Conservation (phyloP, 2,113 vertebrate genomes). For the Misgurnus mizolepis region DNA sequence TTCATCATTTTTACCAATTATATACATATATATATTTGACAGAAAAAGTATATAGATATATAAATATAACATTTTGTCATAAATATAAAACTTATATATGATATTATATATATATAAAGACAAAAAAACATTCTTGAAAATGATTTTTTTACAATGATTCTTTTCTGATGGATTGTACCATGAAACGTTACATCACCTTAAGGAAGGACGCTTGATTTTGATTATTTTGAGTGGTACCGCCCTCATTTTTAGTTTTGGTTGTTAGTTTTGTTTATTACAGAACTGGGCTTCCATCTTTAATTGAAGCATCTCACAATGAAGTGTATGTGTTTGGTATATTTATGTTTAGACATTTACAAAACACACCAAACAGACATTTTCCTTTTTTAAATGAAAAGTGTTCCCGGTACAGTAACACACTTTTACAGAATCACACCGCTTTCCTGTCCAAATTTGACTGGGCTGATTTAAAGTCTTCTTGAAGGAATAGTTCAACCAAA, state of each 20-base stretch:
- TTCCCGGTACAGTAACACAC: slow-evolving; percentile 34
- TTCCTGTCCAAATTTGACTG: slow-evolving; percentile 2
- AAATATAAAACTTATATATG: slow-evolving; percentile 70
- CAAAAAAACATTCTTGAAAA: slow-evolving; percentile 67
- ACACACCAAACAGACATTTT: slow-evolving; percentile 14
- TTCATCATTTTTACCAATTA: slow-evolving; percentile 77
- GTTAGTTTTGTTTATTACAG: slow-evolving; percentile 64
- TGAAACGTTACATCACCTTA: slow-evolving; percentile 71
- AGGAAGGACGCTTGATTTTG: slow-evolving; percentile 63
- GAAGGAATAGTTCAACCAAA: background rate
- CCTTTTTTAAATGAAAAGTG: background rate
- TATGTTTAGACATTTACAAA: slow-evolving; percentile 43
- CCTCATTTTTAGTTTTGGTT: slow-evolving; percentile 34
- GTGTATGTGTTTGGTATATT: slow-evolving; percentile 55
- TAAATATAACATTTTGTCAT: slow-evolving; percentile 76
- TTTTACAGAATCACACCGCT: slow-evolving; percentile 32
- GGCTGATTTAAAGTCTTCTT: background rate
- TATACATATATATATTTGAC: slow-evolving; percentile 74
- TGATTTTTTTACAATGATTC: slow-evolving; percentile 67
- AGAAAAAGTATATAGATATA: slow-evolving; percentile 79
- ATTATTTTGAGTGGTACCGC: slow-evolving; percentile 34
- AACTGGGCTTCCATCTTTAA: slow-evolving; percentile 75
- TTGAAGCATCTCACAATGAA: slow-evolving; percentile 73
- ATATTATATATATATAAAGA: slow-evolving; percentile 64
- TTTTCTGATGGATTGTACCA: slow-evolving; percentile 75